phyloP scores from a whole-genome alignment of 2,888 invertebrate genomes.

The Agrenia bidenticulata region DNA sequence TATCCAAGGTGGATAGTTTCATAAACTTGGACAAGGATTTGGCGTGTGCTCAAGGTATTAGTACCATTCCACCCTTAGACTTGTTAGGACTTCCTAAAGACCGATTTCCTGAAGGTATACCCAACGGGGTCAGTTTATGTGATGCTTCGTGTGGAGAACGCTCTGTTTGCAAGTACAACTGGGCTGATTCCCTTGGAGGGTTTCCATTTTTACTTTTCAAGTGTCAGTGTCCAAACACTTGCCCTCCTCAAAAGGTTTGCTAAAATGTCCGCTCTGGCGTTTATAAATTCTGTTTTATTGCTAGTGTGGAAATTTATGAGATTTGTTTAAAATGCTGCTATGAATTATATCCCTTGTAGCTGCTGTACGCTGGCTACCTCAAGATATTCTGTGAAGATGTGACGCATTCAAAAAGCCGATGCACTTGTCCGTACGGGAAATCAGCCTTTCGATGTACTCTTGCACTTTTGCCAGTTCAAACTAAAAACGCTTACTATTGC shows the following conservation, averaged over 20 bases:
- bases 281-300: not conserved
- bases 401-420: not conserved
- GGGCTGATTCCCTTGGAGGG: conserved; percentile 10
- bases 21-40: conserved; percentile 1
- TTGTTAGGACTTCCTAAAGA: conserved; percentile 12
- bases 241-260: conserved; percentile 19
- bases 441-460: conserved; percentile 8
- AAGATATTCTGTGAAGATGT: conserved; percentile 19
- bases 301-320: not conserved
- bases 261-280: not conserved
- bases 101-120: conserved; percentile 16
- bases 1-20: not conserved
- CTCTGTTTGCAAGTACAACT: conserved; percentile 20
- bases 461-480: conserved; percentile 6
- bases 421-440: conserved; percentile 18
- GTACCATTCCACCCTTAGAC: conserved; percentile 16
- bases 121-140: conserved; percentile 17
- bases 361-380: conserved; percentile 12
- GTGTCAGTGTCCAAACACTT: conserved; percentile 18
- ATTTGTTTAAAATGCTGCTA: not conserved
- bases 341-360: not conserved
- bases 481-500: conserved; percentile 14
- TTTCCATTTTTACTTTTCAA: conserved; percentile 20
- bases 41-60: conserved; percentile 12
- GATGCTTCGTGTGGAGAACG: conserved; percentile 6